These are phyloP conservation scores for Nymphalis polychloros DNA, from an alignment of 2,888 invertebrate genomes.

Conservation along the genomic window DNA sequence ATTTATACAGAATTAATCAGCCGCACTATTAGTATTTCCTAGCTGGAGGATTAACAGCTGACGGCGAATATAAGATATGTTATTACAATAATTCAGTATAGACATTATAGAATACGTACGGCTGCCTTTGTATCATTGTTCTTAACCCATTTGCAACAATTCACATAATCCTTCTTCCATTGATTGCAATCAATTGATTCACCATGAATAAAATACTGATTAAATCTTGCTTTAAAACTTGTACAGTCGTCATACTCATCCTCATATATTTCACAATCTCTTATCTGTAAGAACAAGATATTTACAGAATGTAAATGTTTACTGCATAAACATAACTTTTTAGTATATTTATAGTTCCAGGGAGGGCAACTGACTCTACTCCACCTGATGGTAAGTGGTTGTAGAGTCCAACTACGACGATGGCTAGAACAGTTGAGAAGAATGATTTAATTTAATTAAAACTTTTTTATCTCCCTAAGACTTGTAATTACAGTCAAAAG, in stretches of 20 bases:
- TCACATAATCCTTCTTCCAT: conserved; percentile 89
- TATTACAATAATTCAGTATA: background rate
- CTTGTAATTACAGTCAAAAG: no score
- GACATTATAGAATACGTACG: conserved; percentile 73
- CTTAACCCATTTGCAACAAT: conserved; percentile 86
- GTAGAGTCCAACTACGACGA: no score
- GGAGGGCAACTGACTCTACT: no score
- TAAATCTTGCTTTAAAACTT: conserved; percentile 87
- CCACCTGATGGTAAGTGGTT: no score
- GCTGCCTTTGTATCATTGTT: conserved; percentile 84
- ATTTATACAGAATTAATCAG: no score
- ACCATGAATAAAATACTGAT: conserved; percentile 93
- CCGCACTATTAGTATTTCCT: no score
- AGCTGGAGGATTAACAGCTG: no score
- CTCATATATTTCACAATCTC: conserved; percentile 89
- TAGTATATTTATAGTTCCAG: no score
- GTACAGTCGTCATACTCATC: conserved; percentile 92
- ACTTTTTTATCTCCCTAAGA: no score
- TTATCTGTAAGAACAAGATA: conserved; percentile 81
- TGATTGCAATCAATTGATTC: conserved; percentile 86
- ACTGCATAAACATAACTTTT: no score
- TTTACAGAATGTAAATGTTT: background rate
- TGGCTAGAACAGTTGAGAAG: no score
- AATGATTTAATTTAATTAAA: no score
- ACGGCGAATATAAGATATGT: background rate